Evolutionary conservation across 1,140 invertebrate species (phyloP).

Genomic region (Dendroctonus valens): DNA sequence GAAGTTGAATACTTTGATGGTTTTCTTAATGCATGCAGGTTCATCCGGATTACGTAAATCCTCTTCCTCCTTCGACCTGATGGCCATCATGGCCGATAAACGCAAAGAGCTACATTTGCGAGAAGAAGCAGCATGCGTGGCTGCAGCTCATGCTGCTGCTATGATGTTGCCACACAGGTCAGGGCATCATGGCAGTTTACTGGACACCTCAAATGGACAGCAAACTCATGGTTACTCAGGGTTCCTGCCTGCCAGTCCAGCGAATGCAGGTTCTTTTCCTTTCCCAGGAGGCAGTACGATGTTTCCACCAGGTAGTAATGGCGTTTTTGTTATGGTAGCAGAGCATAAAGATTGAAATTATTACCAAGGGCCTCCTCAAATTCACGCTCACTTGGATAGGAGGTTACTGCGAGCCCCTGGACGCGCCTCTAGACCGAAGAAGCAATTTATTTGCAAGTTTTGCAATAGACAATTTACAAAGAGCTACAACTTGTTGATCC

Average conservation of each 20-base stretch:
- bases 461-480: constrained; percentile 97
- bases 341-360: background rate
- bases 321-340: no score
- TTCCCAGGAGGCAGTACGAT: constrained; percentile 65
- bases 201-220: constrained; percentile 50
- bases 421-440: constrained; percentile 83
- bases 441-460: constrained; percentile 97
- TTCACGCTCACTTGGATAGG: constrained; percentile 72
- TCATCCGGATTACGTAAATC: constrained; percentile 48
- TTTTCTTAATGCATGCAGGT: no score
- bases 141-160: constrained; percentile 52
- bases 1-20: no score
- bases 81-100: constrained; percentile 85
- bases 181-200: constrained; percentile 43
- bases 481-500: constrained; percentile 96
- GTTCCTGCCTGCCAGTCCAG: constrained; percentile 64
- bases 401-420: constrained; percentile 73
- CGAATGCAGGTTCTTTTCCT: constrained; percentile 58
- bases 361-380: constrained; percentile 57
- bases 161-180: constrained; percentile 57
- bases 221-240: constrained; percentile 60
- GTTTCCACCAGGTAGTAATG: constrained; percentile 57
- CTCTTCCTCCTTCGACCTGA: constrained; percentile 69
- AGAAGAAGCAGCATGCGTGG: constrained; percentile 59
- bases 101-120: constrained; percentile 72